A percentile compares a stretch with the other conserved stretches of the same genome.
These are phyloP conservation scores for Papilio gigon DNA, from an alignment of 2,888 invertebrate genomes.

Conservation along the genomic window DNA sequence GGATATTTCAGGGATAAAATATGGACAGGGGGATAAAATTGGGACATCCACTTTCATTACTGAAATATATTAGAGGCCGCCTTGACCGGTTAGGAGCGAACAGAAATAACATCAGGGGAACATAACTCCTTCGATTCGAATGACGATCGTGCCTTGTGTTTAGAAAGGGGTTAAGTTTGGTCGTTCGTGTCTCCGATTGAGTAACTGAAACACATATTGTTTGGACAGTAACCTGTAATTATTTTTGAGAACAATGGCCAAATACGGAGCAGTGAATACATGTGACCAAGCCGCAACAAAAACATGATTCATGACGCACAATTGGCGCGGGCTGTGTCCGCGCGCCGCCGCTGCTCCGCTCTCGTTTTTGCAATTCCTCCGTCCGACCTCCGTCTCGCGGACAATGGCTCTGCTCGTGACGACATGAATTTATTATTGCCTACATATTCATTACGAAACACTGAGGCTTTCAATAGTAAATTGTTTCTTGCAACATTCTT, in stretches of 20 bases:
- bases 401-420: constrained; percentile 44
- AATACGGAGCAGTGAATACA: constrained; percentile 22
- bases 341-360: constrained; percentile 9
- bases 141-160: too few species aligned
- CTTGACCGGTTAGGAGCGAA: not conserved
- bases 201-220: too few species aligned
- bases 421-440: constrained; percentile 45
- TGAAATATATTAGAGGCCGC: not conserved
- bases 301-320: constrained; percentile 33
- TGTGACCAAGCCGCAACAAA: constrained; percentile 29
- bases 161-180: too few species aligned
- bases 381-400: constrained; percentile 48
- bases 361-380: constrained; percentile 40
- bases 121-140: not conserved
- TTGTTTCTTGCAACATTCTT: not conserved
- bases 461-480: constrained; percentile 14
- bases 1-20: not conserved
- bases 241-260: not conserved
- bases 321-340: constrained; percentile 1
- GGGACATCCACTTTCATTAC: not conserved
- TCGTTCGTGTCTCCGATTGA: too few species aligned
- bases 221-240: not conserved
- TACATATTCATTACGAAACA: constrained; percentile 25
- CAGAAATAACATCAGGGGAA: not conserved
- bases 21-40: too few species aligned